Evolutionary conservation across 2,888 invertebrate genomes (phyloP).

Genomic region (Oscheius sp.): DNA sequence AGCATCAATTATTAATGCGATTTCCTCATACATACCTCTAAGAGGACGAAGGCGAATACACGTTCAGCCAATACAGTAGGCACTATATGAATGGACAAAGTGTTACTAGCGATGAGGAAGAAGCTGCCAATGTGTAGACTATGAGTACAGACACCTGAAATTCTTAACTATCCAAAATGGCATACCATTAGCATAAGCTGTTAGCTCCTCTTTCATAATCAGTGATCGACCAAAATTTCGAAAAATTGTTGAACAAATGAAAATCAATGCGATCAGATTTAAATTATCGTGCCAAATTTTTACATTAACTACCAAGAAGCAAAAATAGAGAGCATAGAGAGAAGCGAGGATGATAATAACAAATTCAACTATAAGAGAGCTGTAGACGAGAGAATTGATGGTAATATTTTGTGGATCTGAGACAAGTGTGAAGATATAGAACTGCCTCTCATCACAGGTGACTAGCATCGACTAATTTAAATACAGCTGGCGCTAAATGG

Average conservation of each 20-base stretch:
- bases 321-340: constrained; percentile 3
- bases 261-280: neutral
- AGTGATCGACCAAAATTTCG: neutral
- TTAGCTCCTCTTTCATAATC: neutral
- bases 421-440: neutral
- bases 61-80: neutral
- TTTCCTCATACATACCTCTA: neutral
- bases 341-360: neutral
- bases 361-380: neutral
- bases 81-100: neutral
- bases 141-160: neutral
- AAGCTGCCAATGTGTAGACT: neutral
- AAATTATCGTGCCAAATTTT: constrained; percentile 4
- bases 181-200: neutral
- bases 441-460: neutral
- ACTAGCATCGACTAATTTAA: neutral
- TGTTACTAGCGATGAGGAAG: neutral
- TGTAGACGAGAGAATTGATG: neutral
- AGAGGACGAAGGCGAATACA: neutral
- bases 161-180: neutral
- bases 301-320: neutral
- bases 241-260: neutral
- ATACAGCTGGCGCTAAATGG: no score
- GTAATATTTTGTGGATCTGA: neutral
- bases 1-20: no score